Evolutionary conservation across 2,888 invertebrate species (phyloP).

Genomic region (Tigriopus californicus): DNA sequence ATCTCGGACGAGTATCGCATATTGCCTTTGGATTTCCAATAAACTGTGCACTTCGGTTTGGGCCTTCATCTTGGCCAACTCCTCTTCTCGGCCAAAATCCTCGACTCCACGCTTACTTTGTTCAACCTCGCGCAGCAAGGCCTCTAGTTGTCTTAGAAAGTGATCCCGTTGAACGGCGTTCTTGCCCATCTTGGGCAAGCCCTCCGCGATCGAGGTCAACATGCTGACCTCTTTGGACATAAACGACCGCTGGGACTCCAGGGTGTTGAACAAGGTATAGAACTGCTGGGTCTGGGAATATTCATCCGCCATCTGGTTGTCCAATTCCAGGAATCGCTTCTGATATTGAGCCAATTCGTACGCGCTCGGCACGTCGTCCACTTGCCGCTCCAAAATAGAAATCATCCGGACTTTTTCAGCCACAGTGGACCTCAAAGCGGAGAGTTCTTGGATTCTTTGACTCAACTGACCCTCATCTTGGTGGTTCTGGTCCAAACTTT

Average conservation of each 20-base stretch:
- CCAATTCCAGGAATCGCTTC: conserved; percentile 80
- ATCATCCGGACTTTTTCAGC: conserved; percentile 23
- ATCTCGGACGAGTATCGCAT: neutral
- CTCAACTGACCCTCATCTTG: neutral
- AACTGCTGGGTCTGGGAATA: conserved; percentile 95
- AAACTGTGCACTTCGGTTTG: neutral
- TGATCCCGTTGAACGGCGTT: neutral
- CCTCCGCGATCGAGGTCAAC: conserved; percentile 71
- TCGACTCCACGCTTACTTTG: neutral
- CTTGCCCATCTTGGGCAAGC: conserved; percentile 22
- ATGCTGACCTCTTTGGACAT: conserved; percentile 74
- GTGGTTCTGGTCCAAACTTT: conserved; percentile 28
- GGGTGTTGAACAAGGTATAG: conserved; percentile 82
- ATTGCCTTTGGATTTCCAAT: neutral
- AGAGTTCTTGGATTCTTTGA: neutral
- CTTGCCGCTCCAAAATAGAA: conserved; percentile 53
- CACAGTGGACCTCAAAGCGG: neutral
- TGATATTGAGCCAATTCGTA: conserved; percentile 90
- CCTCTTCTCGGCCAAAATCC: neutral
- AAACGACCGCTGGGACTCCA: conserved; percentile 82
- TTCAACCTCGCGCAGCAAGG: neutral
- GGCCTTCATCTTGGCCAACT: neutral
- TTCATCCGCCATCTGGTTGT: conserved; percentile 76
- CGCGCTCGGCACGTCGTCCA: conserved; percentile 81
- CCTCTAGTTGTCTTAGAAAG: neutral